These are phyloP conservation scores for Thecophora atra DNA, from an alignment of 2,888 invertebrate species.

Conservation along the genomic window DNA sequence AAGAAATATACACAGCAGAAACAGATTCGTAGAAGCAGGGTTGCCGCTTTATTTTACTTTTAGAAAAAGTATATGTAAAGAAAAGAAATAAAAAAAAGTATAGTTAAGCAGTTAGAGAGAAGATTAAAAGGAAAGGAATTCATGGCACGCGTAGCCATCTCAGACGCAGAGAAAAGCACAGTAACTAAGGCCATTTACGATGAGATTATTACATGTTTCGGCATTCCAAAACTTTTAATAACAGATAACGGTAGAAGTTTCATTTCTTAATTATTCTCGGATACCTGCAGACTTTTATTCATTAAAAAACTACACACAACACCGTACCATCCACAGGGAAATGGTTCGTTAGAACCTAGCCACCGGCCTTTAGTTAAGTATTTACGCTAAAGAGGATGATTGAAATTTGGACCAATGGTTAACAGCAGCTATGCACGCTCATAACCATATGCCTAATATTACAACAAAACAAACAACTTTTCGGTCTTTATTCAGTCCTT, in stretches of 20 bases:
- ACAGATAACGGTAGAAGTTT: conserved; percentile 37
- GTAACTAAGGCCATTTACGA: too few species aligned
- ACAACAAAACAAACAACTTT: conserved; percentile 36
- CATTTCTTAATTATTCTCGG: conserved; percentile 24
- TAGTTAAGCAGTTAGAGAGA: too few species aligned
- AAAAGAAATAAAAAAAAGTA: too few species aligned
- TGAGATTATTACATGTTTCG: conserved; percentile 14
- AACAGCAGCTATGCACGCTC: conserved; percentile 25
- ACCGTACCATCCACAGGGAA: too few species aligned
- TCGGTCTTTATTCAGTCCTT: conserved; percentile 20
- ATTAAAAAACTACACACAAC: too few species aligned
- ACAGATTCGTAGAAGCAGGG: too few species aligned
- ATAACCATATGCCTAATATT: conserved; percentile 7
- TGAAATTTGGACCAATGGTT: conserved; percentile 40
- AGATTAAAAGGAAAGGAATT: too few species aligned
- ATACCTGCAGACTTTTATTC: conserved; percentile 33
- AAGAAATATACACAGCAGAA: too few species aligned
- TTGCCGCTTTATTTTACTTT: too few species aligned
- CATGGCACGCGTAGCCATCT: too few species aligned
- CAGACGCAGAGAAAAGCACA: too few species aligned
- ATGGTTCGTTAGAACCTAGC: conserved; percentile 29
- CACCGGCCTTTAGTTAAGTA: conserved; percentile 36
- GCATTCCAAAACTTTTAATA: conserved; percentile 25
- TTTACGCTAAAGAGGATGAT: conserved; percentile 25
- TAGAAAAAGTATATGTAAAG: too few species aligned